Evolutionary conservation across 2,888 invertebrate species (phyloP).

Genomic region (Bembecia ichneumoniformis): DNA sequence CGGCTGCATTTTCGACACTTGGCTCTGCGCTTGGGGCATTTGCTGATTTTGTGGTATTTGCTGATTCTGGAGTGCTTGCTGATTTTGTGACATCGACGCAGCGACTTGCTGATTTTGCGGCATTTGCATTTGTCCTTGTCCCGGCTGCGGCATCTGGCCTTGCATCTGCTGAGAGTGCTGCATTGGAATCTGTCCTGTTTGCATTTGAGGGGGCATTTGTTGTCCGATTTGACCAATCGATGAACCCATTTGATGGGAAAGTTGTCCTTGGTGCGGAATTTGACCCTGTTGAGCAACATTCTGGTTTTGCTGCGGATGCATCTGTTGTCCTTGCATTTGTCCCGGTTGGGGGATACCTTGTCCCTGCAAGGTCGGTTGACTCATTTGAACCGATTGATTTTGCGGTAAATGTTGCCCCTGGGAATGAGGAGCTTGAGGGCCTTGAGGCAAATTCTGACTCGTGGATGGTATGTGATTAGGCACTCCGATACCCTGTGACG

Average conservation of each 20-base stretch:
- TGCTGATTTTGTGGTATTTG: conserved; percentile 18
- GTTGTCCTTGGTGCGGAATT: conserved; percentile 18
- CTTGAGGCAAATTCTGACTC: conserved; percentile 17
- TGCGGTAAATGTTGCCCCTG: conserved; percentile 22
- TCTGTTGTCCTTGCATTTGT: conserved; percentile 34
- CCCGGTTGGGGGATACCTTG: conserved; percentile 28
- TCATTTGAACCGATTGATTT: conserved; percentile 11
- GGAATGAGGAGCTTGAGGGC: conserved; percentile 26
- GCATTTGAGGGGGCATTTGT: conserved; percentile 19
- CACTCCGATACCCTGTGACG: conserved; percentile 22
- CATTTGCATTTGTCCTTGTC: conserved; percentile 7
- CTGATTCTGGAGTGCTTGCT: conserved; percentile 23
- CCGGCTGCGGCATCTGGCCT: conserved; percentile 1
- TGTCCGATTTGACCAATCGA: conserved; percentile 19
- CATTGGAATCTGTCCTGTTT: conserved; percentile 8
- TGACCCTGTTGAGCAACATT: conserved; percentile 30
- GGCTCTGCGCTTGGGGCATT: conserved; percentile 16
- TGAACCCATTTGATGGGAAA: conserved; percentile 17
- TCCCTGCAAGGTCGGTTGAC: conserved; percentile 24
- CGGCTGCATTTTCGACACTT: conserved; percentile 25
- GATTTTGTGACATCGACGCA: conserved; percentile 13
- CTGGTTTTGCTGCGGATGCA: conserved; percentile 12
- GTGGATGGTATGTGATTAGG: conserved; percentile 29
- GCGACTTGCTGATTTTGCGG: conserved; percentile 10
- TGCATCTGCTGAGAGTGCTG: conserved; percentile 10